Evolutionary conservation across 2,797 vertebrate genomes (phyloP).

Genomic region (Leptoclinus maculatus): DNA sequence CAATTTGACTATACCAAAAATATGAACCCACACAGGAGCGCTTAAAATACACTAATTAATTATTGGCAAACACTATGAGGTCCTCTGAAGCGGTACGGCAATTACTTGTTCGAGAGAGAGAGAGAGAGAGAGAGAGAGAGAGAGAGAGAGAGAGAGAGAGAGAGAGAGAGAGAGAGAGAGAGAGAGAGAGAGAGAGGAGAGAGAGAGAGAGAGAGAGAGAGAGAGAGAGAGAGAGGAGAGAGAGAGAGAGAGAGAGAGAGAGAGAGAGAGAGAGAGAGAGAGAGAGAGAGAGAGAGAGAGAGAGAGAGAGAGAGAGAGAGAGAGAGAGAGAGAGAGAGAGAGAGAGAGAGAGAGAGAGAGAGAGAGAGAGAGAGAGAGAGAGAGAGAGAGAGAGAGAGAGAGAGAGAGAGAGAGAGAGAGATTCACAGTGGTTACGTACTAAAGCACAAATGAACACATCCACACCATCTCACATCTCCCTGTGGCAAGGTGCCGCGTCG

Average conservation of each 20-base stretch:
- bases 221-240: not conserved
- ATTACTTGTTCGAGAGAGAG: slow-evolving; percentile 30
- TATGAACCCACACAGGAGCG: slow-evolving; percentile 17
- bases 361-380: not conserved
- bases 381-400: not conserved
- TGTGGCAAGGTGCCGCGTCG: not conserved
- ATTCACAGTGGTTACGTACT: not conserved
- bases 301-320: not conserved
- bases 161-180: not conserved
- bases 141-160: not conserved
- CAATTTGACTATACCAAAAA: slow-evolving; percentile 24
- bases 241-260: not conserved
- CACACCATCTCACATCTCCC: not conserved
- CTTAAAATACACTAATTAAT: slow-evolving; percentile 54
- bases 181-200: not conserved
- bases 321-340: not conserved
- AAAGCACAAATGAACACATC: not conserved
- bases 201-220: not conserved
- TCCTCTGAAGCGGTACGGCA: slow-evolving; percentile 39
- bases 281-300: not conserved
- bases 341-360: too few species aligned
- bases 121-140: not conserved
- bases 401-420: not conserved
- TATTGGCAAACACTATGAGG: slow-evolving; percentile 46
- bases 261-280: not conserved